phyloP scores from a whole-genome alignment of 2,888 invertebrate genomes.

The Colostygia pectinataria region DNA sequence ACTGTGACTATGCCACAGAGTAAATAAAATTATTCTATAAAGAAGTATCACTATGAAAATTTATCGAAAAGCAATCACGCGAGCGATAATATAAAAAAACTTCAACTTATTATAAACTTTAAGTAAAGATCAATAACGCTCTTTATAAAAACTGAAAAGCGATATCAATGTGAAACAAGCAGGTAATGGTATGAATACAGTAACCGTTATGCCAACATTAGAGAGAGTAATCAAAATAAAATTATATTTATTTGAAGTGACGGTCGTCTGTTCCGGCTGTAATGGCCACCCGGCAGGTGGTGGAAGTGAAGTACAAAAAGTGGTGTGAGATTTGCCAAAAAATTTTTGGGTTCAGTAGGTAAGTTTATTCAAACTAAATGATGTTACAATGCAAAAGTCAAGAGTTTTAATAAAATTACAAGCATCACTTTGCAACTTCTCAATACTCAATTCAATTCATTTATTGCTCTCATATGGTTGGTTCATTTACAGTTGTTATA shows the following conservation, averaged over 20 bases:
- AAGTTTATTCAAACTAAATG: no score
- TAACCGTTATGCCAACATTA: constrained; percentile 51
- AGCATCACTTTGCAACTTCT: no score
- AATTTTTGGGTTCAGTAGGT: constrained; percentile 17
- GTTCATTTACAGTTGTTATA: no score
- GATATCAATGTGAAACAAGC: constrained; percentile 6
- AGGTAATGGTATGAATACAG: constrained; percentile 23
- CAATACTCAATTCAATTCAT: no score
- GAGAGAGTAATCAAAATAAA: constrained; percentile 64
- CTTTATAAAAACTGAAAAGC: neutral
- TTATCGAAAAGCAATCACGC: neutral
- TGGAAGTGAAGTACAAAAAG: constrained; percentile 31
- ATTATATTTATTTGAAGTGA: constrained; percentile 69
- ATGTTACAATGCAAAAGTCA: no score
- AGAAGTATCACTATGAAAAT: neutral
- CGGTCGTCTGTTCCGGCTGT: constrained; percentile 66
- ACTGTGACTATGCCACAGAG: constrained; percentile 12
- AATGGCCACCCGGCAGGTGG: constrained; percentile 70
- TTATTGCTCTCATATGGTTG: no score
- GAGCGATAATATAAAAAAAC: no score
- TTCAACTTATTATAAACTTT: neutral
- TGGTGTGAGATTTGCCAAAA: neutral
- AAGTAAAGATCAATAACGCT: neutral
- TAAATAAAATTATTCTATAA: neutral
- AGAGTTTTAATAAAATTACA: no score